Base-by-base conservation (phyloP, 2,797 vertebrate species). In the Lagodon rhomboides region DNA sequence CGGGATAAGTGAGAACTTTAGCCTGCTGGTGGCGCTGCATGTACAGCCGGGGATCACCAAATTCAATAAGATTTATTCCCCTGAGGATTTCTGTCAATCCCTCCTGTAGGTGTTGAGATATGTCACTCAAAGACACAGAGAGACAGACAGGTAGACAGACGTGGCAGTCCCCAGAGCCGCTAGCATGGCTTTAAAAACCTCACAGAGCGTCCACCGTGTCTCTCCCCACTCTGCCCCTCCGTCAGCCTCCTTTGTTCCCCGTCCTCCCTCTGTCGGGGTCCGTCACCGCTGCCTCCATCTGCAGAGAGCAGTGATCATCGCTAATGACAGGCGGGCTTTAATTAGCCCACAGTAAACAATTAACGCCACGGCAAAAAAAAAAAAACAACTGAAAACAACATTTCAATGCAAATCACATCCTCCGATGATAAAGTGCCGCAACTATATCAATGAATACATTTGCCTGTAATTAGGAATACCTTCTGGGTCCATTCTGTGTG, bases 331-430 rank as follows among this genome's bases (percentile, higher is more conserved):
- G 68, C 88, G 43, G 79, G 72, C 79, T 89, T 91, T 95, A 96
- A 95, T 96, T 95, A 95, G 91, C 91, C 89, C 73, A 49, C 86
- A 85, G 91, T 92, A 94, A 95, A 95, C 93, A 95, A 95, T 95
- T 95, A 95, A 91, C 90, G 89, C 87, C 84, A 90, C 85, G 80
- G 84, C 67, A 80, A 73, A 71, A 51, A 38, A 69, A 34, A 25
- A 67, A 54, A 81, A 90, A 79, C 73, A 68, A 76, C 75, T 59
- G 50, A 41, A 67, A 30, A 80, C 65, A 84, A 92, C 84, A 92
- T 90, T 93, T 90, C 87, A 90, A 93, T 94, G 93, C 93, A 92
- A 93, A 95, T 94, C 87, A 91, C 89, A 93, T 89, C 87, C 87
- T 86, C 73, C 84, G 58, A 78, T 77, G 91, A 94, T 92, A 92